phyloP scores from a whole-genome alignment of 2,113 vertebrate genomes.

The Smithornis capensis region DNA sequence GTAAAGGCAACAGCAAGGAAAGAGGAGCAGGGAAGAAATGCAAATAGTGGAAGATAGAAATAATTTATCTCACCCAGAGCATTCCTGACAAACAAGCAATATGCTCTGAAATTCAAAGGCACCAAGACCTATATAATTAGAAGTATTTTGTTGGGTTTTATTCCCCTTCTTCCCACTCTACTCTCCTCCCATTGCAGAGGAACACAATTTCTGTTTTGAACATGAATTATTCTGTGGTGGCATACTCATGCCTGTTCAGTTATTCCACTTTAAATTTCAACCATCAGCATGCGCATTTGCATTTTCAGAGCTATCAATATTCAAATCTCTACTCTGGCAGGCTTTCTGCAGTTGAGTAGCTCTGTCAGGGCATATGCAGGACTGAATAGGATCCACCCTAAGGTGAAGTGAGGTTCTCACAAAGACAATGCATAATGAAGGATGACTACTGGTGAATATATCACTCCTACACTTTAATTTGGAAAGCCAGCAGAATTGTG shows the following conservation, averaged over 20 bases:
- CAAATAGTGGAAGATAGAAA: neutral
- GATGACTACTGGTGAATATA: conserved; percentile 37
- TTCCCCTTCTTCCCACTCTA: no score
- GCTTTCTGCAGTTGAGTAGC: neutral
- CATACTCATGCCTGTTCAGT: neutral
- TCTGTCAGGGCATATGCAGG: neutral
- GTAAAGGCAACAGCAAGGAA: neutral
- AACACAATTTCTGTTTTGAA: neutral
- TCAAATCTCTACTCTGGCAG: neutral
- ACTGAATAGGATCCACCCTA: neutral
- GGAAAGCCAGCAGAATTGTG: neutral
- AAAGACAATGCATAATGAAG: conserved; percentile 24
- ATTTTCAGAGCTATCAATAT: conserved; percentile 2
- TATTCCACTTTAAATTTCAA: neutral
- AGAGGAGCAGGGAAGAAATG: neutral
- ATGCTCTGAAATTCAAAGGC: neutral
- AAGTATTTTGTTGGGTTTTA: no score
- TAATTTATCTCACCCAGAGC: neutral
- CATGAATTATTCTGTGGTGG: neutral
- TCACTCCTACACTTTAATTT: conserved; percentile 34
- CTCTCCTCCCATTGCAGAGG: neutral
- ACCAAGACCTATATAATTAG: neutral
- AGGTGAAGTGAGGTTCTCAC: conserved; percentile 36
- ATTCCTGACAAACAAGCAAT: neutral
- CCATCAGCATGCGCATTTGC: neutral